phyloP scores from a whole-genome alignment of 2,113 vertebrate genomes.

The Cromileptes altivelis region DNA sequence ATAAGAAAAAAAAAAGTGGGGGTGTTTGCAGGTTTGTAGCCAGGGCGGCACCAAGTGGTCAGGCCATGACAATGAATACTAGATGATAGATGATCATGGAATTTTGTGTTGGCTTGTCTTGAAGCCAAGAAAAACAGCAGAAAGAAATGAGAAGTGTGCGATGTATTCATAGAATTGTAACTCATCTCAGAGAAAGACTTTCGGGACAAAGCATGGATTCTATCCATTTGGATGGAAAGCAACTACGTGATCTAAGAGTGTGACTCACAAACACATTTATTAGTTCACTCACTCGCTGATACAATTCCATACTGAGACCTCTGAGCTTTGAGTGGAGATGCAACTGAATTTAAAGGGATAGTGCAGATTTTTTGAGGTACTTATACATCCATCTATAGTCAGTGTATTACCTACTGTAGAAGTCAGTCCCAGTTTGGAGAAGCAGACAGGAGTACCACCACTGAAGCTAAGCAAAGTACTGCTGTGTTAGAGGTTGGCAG shows the following conservation, averaged over 20 bases:
- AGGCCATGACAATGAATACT: not conserved
- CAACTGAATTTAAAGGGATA: not conserved
- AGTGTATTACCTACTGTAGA: no score
- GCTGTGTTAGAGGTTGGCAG: no score
- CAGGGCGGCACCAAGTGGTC: conserved; percentile 30
- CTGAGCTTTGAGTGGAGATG: not conserved
- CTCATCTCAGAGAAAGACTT: not conserved
- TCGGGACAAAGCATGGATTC: not conserved
- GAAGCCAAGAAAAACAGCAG: not conserved
- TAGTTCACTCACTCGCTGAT: not conserved
- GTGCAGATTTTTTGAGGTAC: no score
- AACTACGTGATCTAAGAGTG: conserved; percentile 1
- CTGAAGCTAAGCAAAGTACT: no score
- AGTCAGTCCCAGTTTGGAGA: no score
- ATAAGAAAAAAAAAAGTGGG: not conserved
- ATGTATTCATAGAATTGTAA: not conserved
- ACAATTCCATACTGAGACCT: not conserved
- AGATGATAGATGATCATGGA: not conserved
- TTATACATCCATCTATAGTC: no score
- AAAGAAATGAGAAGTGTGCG: not conserved
- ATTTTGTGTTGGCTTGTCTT: not conserved
- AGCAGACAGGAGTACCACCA: no score
- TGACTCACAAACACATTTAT: conserved; percentile 9
- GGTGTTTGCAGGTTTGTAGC: conserved; percentile 17
- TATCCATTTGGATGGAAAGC: conserved; percentile 12